These are phyloP conservation scores for Streptopelia turtur DNA, from an alignment of 2,797 vertebrate species.

Conservation along the genomic window DNA sequence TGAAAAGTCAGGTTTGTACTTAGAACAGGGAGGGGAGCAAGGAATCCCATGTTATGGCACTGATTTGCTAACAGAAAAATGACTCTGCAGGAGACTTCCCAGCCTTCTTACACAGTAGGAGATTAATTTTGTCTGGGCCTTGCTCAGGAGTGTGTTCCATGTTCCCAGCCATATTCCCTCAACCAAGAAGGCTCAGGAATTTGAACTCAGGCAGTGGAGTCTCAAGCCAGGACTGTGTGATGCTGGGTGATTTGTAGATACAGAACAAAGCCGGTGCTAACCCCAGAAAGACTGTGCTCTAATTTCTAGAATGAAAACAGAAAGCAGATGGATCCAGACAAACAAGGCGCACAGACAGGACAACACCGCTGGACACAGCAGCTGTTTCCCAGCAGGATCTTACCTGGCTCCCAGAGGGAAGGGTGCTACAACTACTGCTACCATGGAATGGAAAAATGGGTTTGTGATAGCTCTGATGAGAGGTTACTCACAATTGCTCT, in stretches of 20 bases:
- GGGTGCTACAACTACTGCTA: constrained; percentile 41
- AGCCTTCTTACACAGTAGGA: neutral
- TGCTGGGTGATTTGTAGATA: constrained; percentile 8
- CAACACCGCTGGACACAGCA: constrained; percentile 56
- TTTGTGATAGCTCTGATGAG: constrained; percentile 22
- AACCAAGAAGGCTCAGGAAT: neutral
- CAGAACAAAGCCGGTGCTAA: neutral
- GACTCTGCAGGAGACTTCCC: neutral
- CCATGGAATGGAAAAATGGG: constrained; percentile 1
- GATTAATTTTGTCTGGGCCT: neutral
- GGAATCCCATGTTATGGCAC: neutral
- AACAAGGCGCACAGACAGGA: constrained; percentile 29
- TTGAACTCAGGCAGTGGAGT: neutral
- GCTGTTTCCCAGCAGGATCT: constrained; percentile 48
- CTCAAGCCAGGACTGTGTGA: constrained; percentile 26
- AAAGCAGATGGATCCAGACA: constrained; percentile 62
- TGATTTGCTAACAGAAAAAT: neutral
- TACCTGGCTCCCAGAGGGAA: constrained; percentile 43
- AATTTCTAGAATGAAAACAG: constrained; percentile 47
- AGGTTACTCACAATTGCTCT: constrained; percentile 58
- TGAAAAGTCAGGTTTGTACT: neutral
- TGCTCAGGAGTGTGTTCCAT: constrained; percentile 1
- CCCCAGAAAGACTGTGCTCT: neutral
- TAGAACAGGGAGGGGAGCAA: neutral
- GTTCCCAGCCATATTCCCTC: constrained; percentile 22